These are phyloP conservation scores for Melozone crissalis DNA, from an alignment of 2,113 vertebrate genomes.

Conservation along the genomic window DNA sequence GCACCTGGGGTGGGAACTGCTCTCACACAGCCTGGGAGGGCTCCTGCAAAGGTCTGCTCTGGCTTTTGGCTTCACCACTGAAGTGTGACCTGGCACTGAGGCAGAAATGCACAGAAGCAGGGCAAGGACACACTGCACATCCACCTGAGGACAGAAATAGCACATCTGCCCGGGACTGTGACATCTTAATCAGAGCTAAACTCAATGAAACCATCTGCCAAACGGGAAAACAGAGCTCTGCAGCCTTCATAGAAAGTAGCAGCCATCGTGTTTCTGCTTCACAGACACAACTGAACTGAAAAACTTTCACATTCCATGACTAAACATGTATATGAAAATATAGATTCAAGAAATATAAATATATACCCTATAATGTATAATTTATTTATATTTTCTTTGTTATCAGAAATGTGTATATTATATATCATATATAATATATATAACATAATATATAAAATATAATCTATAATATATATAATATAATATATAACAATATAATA, in stretches of 20 bases:
- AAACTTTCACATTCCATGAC: rapidly evolving
- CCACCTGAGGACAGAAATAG: not conserved
- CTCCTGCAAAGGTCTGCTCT: not conserved
- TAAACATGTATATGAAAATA: rapidly evolving
- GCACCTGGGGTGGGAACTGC: not conserved
- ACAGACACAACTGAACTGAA: not conserved
- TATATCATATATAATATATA: too few relatives aligned
- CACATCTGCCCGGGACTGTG: not conserved
- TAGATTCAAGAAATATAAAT: too few relatives aligned
- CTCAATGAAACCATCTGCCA: not conserved
- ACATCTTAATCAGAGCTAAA: not conserved
- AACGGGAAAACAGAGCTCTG: not conserved
- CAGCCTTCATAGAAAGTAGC: rapidly evolving
- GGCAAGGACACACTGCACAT: not conserved
- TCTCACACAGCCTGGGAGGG: not conserved
- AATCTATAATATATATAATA: too few relatives aligned
- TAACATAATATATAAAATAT: too few relatives aligned
- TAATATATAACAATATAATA: too few relatives aligned
- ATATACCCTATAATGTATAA: too few relatives aligned
- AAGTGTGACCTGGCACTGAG: rapidly evolving
- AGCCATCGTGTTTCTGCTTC: not conserved
- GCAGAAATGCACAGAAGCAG: not conserved
- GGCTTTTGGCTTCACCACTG: not conserved
- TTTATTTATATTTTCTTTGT: too few relatives aligned
- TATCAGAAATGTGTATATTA: too few relatives aligned